Base-by-base conservation (phyloP, 2,113 vertebrate species). In the Scolopax mira region DNA sequence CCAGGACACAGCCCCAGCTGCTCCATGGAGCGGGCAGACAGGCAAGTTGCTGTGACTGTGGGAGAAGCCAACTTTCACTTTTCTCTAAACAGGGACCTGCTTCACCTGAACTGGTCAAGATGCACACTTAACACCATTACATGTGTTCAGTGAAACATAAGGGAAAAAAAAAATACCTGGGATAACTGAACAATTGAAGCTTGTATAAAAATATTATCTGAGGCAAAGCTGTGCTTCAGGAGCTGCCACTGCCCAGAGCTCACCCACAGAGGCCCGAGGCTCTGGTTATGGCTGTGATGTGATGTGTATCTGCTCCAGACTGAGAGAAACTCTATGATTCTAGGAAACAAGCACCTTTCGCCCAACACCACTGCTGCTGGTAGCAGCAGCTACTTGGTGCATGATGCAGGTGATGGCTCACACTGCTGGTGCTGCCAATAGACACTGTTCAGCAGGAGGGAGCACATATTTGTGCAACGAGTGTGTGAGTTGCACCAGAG, bases 221-320 rank as follows among this genome's bases (percentile, higher is more conserved):
- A 58, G 65, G 41, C 46, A 78, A 24, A 77, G 18, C 31, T 11
- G 5, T 42, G 60, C 15, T 18, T 37, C 42, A 37, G 74, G 67
- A 72, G 70, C 57, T 8, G 6, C 1, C 23, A 8, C 48, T 23
- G 82, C 49, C 37, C 70, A 52, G 44, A n/a, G 57, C 60, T 7
- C 24, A 21, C 18, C 14, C 1, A 11, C 0, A 21, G 42, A n/a
- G 58, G 52, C 27, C 33, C 0, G 0, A 78, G 49, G 42, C 51
- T 74, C 12, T 18, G 55, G 25, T 16, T 7, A 11, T 31, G 54
- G 37, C 31, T 48, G 27, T 2, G 60, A 30, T 0, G 11, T 4
- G 35, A 35, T 3, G 39, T 1, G 2, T 4, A 25, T 4, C 65
- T 57, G 57, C 57, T 19, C 2, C 18, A 55, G 66, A 10, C 14